A percentile compares a stretch with the other conserved stretches of the same genome.
These are phyloP conservation scores for Pitangus sulphuratus DNA, from an alignment of 2,797 vertebrate genomes.

Conservation along the genomic window DNA sequence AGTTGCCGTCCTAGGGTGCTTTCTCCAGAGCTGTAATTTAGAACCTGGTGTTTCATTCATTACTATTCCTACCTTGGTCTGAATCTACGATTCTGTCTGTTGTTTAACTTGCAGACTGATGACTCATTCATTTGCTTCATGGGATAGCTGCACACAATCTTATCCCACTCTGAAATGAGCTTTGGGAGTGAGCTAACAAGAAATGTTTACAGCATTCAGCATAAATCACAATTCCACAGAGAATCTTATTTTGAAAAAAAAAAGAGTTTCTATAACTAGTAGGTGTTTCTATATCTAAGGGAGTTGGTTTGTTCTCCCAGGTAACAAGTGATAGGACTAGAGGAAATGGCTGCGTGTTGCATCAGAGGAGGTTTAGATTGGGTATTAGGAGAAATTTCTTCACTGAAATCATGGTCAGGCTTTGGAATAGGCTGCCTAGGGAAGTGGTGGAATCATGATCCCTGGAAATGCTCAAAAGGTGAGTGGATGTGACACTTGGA, in stretches of 20 bases:
- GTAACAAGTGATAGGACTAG: neutral
- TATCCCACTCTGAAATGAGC: neutral
- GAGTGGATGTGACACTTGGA: fast-evolving
- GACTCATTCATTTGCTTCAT: slow-evolving; percentile 62
- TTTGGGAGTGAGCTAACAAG: slow-evolving; percentile 35
- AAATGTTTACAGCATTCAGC: slow-evolving; percentile 6
- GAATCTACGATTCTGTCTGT: neutral
- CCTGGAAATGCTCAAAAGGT: neutral
- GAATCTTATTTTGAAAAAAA: neutral
- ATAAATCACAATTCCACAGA: neutral
- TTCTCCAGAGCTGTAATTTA: slow-evolving; percentile 25
- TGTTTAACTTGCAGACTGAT: slow-evolving; percentile 22
- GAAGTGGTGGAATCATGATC: neutral
- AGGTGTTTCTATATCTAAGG: neutral
- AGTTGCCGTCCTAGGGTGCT: neutral
- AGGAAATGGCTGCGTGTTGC: neutral
- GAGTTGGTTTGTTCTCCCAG: neutral
- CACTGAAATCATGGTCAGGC: neutral
- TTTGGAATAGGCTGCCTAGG: neutral
- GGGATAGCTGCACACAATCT: slow-evolving; percentile 34
- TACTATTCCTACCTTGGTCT: slow-evolving; percentile 34
- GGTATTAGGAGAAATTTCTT: neutral
- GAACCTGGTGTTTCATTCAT: slow-evolving; percentile 36
- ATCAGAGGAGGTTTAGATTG: neutral
- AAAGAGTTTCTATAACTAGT: neutral